Evolutionary conservation across 1,140 invertebrate species (phyloP).

Genomic region (Caenorhabditis latens): DNA sequence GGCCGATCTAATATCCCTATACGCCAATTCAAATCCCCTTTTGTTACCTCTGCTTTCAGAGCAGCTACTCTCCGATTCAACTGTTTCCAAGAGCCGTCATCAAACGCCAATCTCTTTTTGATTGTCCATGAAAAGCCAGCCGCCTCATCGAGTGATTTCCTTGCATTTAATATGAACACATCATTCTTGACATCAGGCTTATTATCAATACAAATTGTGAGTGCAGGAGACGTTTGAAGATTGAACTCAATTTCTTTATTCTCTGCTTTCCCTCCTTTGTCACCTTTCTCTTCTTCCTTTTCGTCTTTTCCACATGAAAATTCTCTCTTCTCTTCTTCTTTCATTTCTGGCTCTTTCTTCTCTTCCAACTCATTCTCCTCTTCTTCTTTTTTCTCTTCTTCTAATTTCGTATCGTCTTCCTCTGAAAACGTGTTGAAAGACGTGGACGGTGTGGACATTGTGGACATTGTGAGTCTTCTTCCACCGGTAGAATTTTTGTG

Average conservation of each 20-base stretch:
- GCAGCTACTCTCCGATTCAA: conserved; percentile 12
- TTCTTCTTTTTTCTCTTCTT: background rate
- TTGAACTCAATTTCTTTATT: background rate
- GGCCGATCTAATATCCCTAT: too few relatives aligned
- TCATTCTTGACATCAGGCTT: background rate
- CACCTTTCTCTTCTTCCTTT: background rate
- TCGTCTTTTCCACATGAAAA: conserved; percentile 2
- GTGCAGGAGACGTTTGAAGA: background rate
- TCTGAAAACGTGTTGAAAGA: too few relatives aligned
- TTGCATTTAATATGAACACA: background rate
- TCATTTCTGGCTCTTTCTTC: too few relatives aligned
- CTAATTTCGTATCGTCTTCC: background rate
- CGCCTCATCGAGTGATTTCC: background rate
- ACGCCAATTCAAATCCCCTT: too few relatives aligned
- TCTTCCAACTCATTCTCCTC: background rate
- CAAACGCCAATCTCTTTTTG: conserved; percentile 38
- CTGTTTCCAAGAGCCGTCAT: conserved; percentile 39
- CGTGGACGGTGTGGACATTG: background rate
- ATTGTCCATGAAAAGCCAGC: conserved; percentile 11
- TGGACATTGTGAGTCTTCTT: background rate
- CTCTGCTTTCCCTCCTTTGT: background rate
- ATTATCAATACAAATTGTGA: background rate
- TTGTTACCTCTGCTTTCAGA: conserved; percentile 1
- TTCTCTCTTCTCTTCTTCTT: background rate
- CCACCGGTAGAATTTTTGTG: background rate